phyloP scores from a whole-genome alignment of 2,888 invertebrate species.

The Augiades crinisus region DNA sequence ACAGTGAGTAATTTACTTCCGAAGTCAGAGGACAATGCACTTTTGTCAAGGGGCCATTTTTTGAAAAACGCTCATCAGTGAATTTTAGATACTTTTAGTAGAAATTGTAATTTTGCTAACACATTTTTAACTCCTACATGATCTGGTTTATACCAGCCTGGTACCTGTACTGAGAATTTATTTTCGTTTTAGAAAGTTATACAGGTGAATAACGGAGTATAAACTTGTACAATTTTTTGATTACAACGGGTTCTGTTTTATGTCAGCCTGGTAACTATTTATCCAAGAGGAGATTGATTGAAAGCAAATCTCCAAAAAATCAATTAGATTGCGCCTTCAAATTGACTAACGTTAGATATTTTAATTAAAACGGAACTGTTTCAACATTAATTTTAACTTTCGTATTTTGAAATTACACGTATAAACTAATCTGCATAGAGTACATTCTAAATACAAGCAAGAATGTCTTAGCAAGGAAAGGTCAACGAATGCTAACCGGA shows the following conservation, averaged over 20 bases:
- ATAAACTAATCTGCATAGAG: background rate
- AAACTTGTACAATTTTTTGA: no score
- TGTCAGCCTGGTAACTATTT: no score
- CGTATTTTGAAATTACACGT: background rate
- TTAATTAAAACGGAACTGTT: background rate
- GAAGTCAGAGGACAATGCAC: no score
- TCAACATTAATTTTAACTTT: background rate
- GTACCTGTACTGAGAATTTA: background rate
- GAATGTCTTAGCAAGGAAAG: constrained; percentile 33
- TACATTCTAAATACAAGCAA: constrained; percentile 4
- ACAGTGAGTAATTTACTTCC: no score
- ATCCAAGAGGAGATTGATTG: no score
- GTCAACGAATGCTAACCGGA: constrained; percentile 55
- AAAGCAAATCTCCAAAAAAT: background rate
- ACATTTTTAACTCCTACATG: background rate
- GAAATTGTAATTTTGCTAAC: background rate
- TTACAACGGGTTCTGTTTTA: no score
- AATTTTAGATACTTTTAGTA: no score
- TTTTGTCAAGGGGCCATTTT: no score
- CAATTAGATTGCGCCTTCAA: no score
- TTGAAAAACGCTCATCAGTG: no score
- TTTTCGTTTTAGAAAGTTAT: no score
- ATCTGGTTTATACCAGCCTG: background rate
- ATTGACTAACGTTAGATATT: background rate
- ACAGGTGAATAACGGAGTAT: no score